These are phyloP conservation scores for Drosophila kuntzei DNA, from an alignment of 2,888 invertebrate genomes.

Conservation along the genomic window DNA sequence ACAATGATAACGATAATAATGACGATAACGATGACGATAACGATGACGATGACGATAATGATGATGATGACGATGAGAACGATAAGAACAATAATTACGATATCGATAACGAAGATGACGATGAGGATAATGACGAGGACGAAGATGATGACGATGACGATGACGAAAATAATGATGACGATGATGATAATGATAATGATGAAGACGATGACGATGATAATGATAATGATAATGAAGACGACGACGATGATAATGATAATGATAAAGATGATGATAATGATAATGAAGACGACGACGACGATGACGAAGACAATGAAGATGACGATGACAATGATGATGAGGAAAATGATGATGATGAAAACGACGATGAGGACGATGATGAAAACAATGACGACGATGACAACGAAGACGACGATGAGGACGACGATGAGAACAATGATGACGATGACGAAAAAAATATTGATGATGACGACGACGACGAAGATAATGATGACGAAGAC, in stretches of 20 bases:
- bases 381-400: constrained; percentile 83
- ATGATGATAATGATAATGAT: constrained; percentile 58
- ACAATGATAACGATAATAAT: constrained; percentile 84
- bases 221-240: constrained; percentile 85
- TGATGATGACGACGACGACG: constrained; percentile 85
- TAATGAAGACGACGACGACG: constrained; percentile 72
- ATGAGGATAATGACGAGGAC: constrained; percentile 83
- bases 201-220: constrained; percentile 58
- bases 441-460: constrained; percentile 65
- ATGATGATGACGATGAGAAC: constrained; percentile 29
- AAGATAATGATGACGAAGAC: constrained; percentile 84
- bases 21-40: constrained; percentile 82
- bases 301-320: constrained; percentile 82
- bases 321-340: constrained; percentile 78
- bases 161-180: constrained; percentile 40
- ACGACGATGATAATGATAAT: constrained; percentile 85
- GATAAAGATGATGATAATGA: constrained; percentile 56
- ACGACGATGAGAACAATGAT: constrained; percentile 82
- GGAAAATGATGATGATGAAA: constrained; percentile 84
- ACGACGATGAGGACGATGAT: constrained; percentile 84
- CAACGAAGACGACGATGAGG: constrained; percentile 75
- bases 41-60: constrained; percentile 38
- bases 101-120: constrained; percentile 84
- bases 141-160: constrained; percentile 49
- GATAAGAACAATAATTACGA: constrained; percentile 79